Percentiles rank a stretch among this genome's conserved stretches.
These are phyloP conservation scores for Campoplex nolae DNA, from an alignment of 2,888 invertebrate genomes.

Conservation along the genomic window DNA sequence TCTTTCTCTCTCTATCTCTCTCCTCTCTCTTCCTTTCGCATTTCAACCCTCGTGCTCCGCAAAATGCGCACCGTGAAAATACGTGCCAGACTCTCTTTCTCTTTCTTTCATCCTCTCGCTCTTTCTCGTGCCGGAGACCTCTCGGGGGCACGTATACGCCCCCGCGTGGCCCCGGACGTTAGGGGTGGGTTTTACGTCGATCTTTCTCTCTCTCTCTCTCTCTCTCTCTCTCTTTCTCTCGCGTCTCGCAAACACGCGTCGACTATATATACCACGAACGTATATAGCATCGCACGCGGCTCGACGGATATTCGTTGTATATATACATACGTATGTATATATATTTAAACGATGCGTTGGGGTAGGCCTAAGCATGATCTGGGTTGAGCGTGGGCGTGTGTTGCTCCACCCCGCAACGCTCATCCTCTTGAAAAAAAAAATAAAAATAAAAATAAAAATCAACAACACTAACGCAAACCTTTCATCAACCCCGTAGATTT, in stretches of 20 bases:
- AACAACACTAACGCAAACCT: slow-evolving; percentile 43
- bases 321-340: slow-evolving; percentile 69
- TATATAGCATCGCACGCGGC: slow-evolving; percentile 60
- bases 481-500: slow-evolving; percentile 64
- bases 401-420: slow-evolving; percentile 79
- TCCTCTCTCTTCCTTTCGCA: slow-evolving; percentile 30
- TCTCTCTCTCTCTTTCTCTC: slow-evolving; percentile 56
- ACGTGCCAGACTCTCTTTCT: slow-evolving; percentile 56
- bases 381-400: slow-evolving; percentile 78
- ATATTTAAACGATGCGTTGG: slow-evolving; percentile 75
- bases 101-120: slow-evolving; percentile 50
- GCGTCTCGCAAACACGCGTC: slow-evolving; percentile 68
- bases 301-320: slow-evolving; percentile 68
- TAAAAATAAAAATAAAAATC: slow-evolving; percentile 6
- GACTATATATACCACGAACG: slow-evolving; percentile 71
- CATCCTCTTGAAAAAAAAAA: slow-evolving; percentile 76
- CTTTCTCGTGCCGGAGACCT: slow-evolving; percentile 55
- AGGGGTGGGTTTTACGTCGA: slow-evolving; percentile 73
- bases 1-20: slow-evolving; percentile 49
- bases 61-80: slow-evolving; percentile 69
- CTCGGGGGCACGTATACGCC: slow-evolving; percentile 81
- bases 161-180: slow-evolving; percentile 77
- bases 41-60: slow-evolving; percentile 63
- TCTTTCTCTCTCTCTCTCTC: slow-evolving; percentile 60
- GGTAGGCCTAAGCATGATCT: slow-evolving; percentile 79